Conservation (phyloP, 1,140 invertebrate species). For the Brachionus paranguensis region DNA sequence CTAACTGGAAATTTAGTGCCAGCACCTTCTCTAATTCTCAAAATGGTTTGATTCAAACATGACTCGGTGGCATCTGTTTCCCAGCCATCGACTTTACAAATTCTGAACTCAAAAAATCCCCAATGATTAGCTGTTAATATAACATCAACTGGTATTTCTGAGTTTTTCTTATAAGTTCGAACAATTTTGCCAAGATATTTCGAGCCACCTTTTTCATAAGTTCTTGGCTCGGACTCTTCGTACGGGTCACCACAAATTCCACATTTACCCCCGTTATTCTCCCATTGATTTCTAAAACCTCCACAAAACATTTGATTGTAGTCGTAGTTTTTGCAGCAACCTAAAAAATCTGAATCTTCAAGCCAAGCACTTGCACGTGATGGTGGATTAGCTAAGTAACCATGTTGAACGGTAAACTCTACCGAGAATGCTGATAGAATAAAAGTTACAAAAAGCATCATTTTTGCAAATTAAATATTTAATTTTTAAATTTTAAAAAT, state of each 20-base stretch:
- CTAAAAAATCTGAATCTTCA: background rate
- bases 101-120: slow-evolving; percentile 47
- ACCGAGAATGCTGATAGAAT: background rate
- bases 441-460: background rate
- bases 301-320: slow-evolving; percentile 40
- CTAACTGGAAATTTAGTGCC: background rate
- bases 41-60: slow-evolving; percentile 42
- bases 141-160: slow-evolving; percentile 41
- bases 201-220: slow-evolving; percentile 53
- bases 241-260: slow-evolving; percentile 55
- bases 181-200: slow-evolving; percentile 52
- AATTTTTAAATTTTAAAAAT: background rate
- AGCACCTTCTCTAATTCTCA: background rate
- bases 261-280: slow-evolving; percentile 52
- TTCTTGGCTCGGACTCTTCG: slow-evolving; percentile 44
- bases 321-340: slow-evolving; percentile 30
- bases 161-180: slow-evolving; percentile 46
- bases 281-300: slow-evolving; percentile 11
- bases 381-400: slow-evolving; percentile 18
- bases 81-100: slow-evolving; percentile 59
- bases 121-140: slow-evolving; percentile 45
- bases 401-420: background rate
- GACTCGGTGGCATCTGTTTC: slow-evolving; percentile 43
- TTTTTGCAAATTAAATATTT: background rate
- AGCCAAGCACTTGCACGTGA: slow-evolving; percentile 30